Evolutionary conservation across 2,797 vertebrate genomes (phyloP), one percentile per base, ranked within the genome.

Genomic region (Sitta carolinensis): DNA sequence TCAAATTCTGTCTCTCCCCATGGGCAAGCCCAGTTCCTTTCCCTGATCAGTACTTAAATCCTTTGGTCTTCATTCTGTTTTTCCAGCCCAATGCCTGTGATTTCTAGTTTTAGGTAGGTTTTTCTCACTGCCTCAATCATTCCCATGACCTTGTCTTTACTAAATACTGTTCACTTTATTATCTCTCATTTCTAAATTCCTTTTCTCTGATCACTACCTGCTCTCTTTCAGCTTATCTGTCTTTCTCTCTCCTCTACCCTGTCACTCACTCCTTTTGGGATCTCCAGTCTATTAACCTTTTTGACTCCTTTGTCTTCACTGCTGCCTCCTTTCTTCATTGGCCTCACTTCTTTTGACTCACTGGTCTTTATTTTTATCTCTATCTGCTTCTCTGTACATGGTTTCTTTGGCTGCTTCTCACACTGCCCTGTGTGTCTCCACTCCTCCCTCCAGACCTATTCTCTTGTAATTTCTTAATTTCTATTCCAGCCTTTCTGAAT

Each of bases 241-340:
- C 96, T 92, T 73, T 90, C 32, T 90, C 89, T 91, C 59, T 94
- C 38, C 80, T 94, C 54, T 88, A 50, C 67, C 59, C 66, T 96
- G 94, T 95, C 96, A 96, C 77, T 97, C 94, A 95, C 85, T 78
- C 89, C 93, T 94, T 94, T 89, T 96, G 96, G 93, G 94, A 96
- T 94, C 94, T 84, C 94, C 48, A 36, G 85, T 96, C 95, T 94
- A 48, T 96, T 97, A 96, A 97, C 95, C 95, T 96, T 94, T 94
- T 90, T 93, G 96, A 95, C 96, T 95, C 89, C 45, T 89, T 55
- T 40, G 32, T 95, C 75, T 90, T 94, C 58, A 79, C 58, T 52
- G 85, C 91, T 94, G 59, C 79, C 69, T 94, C 45, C 73, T 90
- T 92, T 59, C 69, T 93, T 96, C 91, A 20, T 20, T 90, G 96